Conservation (phyloP, 2,113 vertebrate species). For the Mesitornis unicolor region DNA sequence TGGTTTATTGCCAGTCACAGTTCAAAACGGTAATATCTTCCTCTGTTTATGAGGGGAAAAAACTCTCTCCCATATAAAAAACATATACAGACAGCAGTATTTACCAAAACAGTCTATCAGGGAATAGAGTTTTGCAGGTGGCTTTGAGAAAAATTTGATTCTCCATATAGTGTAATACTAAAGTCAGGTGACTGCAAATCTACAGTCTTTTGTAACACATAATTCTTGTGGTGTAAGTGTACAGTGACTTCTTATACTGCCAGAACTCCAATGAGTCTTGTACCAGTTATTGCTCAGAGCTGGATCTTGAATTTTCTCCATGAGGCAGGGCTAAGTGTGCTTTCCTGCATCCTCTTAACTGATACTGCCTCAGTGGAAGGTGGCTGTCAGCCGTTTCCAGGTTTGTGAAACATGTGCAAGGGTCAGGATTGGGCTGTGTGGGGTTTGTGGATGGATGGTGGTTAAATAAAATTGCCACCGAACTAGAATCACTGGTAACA, state of each 20-base stretch:
- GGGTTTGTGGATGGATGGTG: background rate
- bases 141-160: background rate
- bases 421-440: background rate
- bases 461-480: background rate
- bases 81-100: background rate
- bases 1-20: background rate
- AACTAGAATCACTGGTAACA: background rate
- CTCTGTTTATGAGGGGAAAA: background rate
- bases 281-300: background rate
- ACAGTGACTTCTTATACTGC: background rate
- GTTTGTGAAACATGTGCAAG: background rate
- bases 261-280: background rate
- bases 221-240: background rate
- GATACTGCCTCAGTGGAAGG: background rate
- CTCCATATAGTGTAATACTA: background rate
- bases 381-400: background rate
- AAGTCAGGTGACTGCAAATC: background rate
- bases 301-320: background rate
- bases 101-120: background rate
- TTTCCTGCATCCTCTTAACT: background rate
- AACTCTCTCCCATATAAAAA: background rate
- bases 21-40: background rate
- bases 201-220: background rate
- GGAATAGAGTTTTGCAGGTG: background rate
- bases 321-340: background rate